Conservation (phyloP, 2,113 vertebrate species). For the Narcine bancroftii region DNA sequence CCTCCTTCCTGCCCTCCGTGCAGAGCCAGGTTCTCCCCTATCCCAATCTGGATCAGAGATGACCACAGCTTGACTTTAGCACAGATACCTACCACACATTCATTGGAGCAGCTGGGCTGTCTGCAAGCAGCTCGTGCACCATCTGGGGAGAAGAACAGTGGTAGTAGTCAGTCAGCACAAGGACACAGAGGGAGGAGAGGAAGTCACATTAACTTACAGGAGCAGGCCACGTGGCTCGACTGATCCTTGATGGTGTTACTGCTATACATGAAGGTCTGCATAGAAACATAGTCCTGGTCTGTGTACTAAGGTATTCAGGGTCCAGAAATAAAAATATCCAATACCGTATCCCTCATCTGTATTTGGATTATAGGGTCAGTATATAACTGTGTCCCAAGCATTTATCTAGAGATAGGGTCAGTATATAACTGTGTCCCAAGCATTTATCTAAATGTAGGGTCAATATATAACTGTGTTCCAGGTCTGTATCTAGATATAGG, state of each 20-base stretch:
- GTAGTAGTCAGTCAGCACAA: neutral
- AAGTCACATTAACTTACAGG: neutral
- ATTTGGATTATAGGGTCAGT: too few species aligned
- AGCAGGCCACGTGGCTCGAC: neutral
- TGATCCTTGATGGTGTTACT: neutral
- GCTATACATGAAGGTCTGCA: neutral
- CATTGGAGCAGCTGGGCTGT: conserved; percentile 57
- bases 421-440: too few species aligned
- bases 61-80: too few species aligned
- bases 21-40: neutral
- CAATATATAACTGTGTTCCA: too few species aligned
- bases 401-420: too few species aligned
- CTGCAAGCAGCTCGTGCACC: conserved; percentile 69
- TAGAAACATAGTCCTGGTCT: neutral
- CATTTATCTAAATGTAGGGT: too few species aligned
- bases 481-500: too few species aligned
- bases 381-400: too few species aligned
- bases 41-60: neutral
- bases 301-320: neutral
- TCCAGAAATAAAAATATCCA: neutral
- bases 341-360: too few species aligned
- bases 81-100: conserved; percentile 72
- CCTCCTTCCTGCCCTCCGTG: neutral
- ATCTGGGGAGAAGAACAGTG: conserved; percentile 55
- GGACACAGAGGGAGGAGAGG: too few species aligned